Conservation (phyloP, 2,113 vertebrate species). For the Salvator merianae region DNA sequence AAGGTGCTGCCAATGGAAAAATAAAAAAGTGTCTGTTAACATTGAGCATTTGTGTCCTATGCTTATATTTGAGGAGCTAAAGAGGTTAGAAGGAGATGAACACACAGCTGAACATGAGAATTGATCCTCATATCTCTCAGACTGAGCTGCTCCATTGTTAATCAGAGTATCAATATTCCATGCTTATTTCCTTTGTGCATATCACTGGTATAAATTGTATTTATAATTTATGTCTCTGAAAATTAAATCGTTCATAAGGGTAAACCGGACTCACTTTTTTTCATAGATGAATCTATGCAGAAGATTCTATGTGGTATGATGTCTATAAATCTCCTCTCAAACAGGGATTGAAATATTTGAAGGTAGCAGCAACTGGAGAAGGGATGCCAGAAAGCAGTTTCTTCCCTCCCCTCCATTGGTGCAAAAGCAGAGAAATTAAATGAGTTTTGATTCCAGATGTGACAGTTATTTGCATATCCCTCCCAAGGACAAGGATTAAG, state of each 20-base stretch:
- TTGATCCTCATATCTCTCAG: background rate
- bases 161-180: background rate
- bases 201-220: background rate
- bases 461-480: no score
- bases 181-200: background rate
- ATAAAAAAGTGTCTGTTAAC: background rate
- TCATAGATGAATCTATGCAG: no score
- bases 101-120: background rate
- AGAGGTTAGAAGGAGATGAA: background rate
- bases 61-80: background rate
- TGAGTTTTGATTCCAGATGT: no score
- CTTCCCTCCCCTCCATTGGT: no score
- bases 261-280: no score
- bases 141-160: background rate
- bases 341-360: no score
- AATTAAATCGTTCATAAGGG: background rate
- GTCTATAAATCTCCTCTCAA: background rate
- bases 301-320: no score
- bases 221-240: background rate
- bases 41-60: background rate
- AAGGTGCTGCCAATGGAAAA: conserved; percentile 3
- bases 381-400: no score
- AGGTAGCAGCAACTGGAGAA: no score
- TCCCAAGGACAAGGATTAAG: no score
- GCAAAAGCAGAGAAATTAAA: no score